phyloP scores from a whole-genome alignment of 2,113 vertebrate species.

The Brachyistius frenatus region DNA sequence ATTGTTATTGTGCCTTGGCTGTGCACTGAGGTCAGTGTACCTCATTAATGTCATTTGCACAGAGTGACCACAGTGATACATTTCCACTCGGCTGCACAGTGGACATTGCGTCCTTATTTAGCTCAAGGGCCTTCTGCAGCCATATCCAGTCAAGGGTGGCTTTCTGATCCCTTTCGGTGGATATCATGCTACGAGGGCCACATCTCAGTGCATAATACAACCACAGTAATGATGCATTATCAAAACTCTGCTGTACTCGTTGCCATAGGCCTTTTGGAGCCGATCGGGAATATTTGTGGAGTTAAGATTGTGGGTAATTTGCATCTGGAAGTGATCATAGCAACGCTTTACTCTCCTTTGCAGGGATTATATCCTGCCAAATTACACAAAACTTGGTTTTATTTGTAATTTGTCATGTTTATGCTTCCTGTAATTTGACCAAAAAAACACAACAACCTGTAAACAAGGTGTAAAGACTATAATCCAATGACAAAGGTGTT shows the following conservation, averaged over 20 bases:
- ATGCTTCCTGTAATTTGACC: neutral
- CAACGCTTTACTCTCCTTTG: neutral
- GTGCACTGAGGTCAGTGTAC: constrained; percentile 76
- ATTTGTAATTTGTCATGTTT: constrained; percentile 11
- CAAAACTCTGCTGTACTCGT: constrained; percentile 37
- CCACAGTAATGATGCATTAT: constrained; percentile 62
- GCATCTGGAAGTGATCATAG: constrained; percentile 34
- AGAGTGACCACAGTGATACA: constrained; percentile 77
- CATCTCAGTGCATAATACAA: constrained; percentile 55
- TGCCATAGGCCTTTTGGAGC: constrained; percentile 53
- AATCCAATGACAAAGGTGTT: constrained; percentile 53
- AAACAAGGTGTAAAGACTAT: constrained; percentile 31
- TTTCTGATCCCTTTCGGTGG: constrained; percentile 66
- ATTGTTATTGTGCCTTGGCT: constrained; percentile 78
- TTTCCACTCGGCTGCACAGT: constrained; percentile 79
- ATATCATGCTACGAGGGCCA: constrained; percentile 40
- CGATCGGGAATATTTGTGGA: constrained; percentile 54
- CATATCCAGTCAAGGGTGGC: constrained; percentile 77
- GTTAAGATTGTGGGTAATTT: constrained; percentile 42
- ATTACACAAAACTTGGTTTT: constrained; percentile 5
- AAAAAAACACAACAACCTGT: constrained; percentile 2
- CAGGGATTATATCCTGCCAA: neutral
- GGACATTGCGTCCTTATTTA: constrained; percentile 80
- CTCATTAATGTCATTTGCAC: constrained; percentile 82
- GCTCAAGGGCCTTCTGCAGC: constrained; percentile 77